phyloP scores from a whole-genome alignment of 35 echinoderm and acorn worm species.

The Anneissia japonica region DNA sequence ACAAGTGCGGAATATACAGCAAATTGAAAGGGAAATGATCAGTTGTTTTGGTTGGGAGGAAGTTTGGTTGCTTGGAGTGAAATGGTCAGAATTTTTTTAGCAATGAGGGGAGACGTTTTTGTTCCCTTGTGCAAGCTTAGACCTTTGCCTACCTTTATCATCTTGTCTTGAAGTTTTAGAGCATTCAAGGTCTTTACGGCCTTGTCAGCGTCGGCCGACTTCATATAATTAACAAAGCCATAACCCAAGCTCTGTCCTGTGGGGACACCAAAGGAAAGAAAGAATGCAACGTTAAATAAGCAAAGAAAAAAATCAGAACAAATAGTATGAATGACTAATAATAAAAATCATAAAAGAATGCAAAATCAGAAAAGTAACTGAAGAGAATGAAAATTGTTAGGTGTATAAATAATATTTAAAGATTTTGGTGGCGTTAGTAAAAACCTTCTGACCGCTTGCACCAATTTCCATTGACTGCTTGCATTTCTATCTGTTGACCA shows the following conservation, averaged over 20 bases:
- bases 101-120: not conserved
- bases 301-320: constrained; percentile 2
- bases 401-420: not conserved
- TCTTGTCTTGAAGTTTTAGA: constrained; percentile 84
- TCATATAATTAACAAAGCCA: constrained; percentile 99
- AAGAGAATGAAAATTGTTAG: not conserved
- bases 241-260: constrained; percentile 99
- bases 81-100: no score
- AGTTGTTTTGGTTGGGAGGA: not conserved
- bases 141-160: constrained; percentile 64
- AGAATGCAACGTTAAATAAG: constrained; percentile 5
- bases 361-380: not conserved
- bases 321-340: not conserved
- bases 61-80: not conserved
- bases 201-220: constrained; percentile 91
- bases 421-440: not conserved
- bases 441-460: not conserved
- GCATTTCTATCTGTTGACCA: no score
- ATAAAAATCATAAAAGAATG: not conserved
- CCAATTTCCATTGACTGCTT: not conserved
- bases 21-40: not conserved
- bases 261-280: constrained; percentile 3
- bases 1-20: no score
- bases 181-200: constrained; percentile 87
- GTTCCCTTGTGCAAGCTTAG: not conserved